Base-by-base conservation (phyloP, 2,888 invertebrate species). In the Lagria hirta region DNA sequence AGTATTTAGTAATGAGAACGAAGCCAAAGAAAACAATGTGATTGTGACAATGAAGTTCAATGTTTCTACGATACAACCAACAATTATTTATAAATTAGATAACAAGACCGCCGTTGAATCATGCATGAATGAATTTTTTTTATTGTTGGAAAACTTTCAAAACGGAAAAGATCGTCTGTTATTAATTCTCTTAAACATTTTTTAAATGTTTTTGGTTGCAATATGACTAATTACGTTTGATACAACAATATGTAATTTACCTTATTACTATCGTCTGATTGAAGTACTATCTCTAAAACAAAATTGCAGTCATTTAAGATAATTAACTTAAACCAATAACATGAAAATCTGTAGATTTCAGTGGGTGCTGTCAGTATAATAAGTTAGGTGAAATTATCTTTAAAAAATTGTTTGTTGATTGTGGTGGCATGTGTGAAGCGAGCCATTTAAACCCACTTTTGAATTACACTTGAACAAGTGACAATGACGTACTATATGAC, bases 401-500 rank as follows among this genome's bases (percentile, higher is more conserved):
- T 13, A 7, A 35, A 26, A 32, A 32, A n/a, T n/a, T n/a, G n/a
- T n/a, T n/a, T n/a, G 5, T 6, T 35, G 35, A 30, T 28, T 28
- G 28, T 33, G n/a, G 7, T 17, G 8, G 16, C 35, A 35, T 35
- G n/a, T 38, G 21, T 29, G 15, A 10, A 30, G 38, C 38, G 37
- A 14, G 37, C 8, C 32, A 43, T 43, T 43, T 43, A 44, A 44
- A 44, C 13, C 26, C 11, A 17, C 10, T 42, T 29, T 41, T 28
- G 3, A 16, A 12, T 22, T 13, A 5, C 13, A 22, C 29, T 28
- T 8, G 21, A 35, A 32, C 48, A 49, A 51, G 44, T 48, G 49
- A 45, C 49, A 33, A 44, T 55, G 55, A 55, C 55, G 55, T 55
- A 43, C 38, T 30, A 37, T 33, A 32, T 53, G 50, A 55, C 55